Evolutionary conservation across 2,888 invertebrate species (phyloP), one percentile per base, ranked within the genome.

Genomic region (Helleia helle): DNA sequence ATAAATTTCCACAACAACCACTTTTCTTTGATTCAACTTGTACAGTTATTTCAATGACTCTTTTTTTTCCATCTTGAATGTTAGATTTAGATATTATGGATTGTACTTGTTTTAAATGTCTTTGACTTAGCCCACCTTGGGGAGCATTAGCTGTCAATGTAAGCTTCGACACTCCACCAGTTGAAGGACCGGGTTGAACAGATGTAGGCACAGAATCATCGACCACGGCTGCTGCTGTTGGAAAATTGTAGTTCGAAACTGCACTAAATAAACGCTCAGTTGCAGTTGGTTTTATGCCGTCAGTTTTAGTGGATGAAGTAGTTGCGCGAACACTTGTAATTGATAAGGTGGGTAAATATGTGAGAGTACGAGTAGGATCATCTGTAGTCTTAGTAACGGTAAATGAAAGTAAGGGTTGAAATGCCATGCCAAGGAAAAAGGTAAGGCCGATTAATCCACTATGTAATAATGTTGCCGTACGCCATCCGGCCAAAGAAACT

Each of bases 271-370:
- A 52, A 6, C 59, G 52, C 51, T 75, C 70, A 4, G 69, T 55
- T 8, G 56, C 54, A 13, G 64, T 62, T 24, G 71, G 57, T 14
- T 52, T 43, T 49, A 58, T 40, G 24, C 42, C 51, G 7, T 57
- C 57, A 3, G 42, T 38, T 44, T 51, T 62, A n/a, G 52, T 41
- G 7, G 53, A n/a, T n/a, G n/a, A 51, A n/a, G 70, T 62, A 18
- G 56, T 38, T 34, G 58, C 25, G 11, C 52, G 58, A 24, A 66
- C 26, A 15, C 39, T 55, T 40, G 58, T 58, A 29, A 62, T 52
- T 22, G 71, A 59, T 45, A 80, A 47, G 49, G 60, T 83, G 37
- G 83, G 83, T 49, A 84, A 65, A 55, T 72, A 83, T 5, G 79
- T 73, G 4, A 81, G 71, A 11, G 80, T 80, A 25, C 69, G 66